These are phyloP conservation scores for Molorchus minor DNA, from an alignment of 2,888 invertebrate genomes.

Conservation along the genomic window DNA sequence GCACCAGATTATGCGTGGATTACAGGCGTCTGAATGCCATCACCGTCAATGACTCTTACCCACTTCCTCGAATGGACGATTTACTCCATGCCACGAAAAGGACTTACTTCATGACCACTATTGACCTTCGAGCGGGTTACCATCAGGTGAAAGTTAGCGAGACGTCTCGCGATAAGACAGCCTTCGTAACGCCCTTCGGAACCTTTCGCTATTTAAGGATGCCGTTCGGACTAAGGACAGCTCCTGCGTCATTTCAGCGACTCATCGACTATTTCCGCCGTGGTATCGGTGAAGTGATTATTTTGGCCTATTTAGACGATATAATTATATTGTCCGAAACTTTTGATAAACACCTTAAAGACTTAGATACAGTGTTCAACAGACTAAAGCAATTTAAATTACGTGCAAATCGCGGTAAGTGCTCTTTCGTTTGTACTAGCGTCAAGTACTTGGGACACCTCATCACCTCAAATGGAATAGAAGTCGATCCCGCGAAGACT, in stretches of 20 bases:
- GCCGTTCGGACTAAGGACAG: constrained; percentile 43
- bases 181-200: constrained; percentile 45
- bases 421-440: constrained; percentile 23
- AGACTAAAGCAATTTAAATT: constrained; percentile 34
- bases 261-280: constrained; percentile 37
- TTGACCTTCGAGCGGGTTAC: constrained; percentile 19
- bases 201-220: constrained; percentile 35
- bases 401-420: constrained; percentile 39
- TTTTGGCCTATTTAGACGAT: constrained; percentile 44
- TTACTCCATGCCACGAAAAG: constrained; percentile 30
- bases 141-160: constrained; percentile 9
- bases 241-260: constrained; percentile 41
- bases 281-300: constrained; percentile 4
- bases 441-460: background rate
- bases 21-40: constrained; percentile 34
- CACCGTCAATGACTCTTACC: constrained; percentile 34
- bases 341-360: constrained; percentile 40
- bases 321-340: constrained; percentile 37
- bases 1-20: constrained; percentile 36
- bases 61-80: constrained; percentile 37
- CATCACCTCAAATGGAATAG: background rate
- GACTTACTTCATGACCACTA: constrained; percentile 15
- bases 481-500: background rate
- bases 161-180: constrained; percentile 16
- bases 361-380: constrained; percentile 38